Evolutionary conservation across 2,888 invertebrate species (phyloP).

Genomic region (Globia sparganii): DNA sequence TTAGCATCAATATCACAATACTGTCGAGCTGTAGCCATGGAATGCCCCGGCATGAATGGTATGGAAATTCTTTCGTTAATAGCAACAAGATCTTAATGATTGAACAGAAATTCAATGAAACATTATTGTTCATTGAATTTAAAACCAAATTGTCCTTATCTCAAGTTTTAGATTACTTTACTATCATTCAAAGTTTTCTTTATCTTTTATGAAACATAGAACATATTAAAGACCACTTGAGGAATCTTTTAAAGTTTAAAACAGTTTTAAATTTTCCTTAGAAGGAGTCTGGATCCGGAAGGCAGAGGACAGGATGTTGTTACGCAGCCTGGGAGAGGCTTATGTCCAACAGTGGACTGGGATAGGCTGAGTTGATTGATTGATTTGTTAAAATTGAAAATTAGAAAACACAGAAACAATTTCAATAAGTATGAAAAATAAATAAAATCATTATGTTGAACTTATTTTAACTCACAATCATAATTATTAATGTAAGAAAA

Average conservation of each 20-base stretch:
- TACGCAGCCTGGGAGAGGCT: not conserved
- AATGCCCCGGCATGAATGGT: not conserved
- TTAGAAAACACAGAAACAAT: not conserved
- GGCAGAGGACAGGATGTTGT: not conserved
- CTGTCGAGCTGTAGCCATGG: not conserved
- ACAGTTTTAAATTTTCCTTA: not conserved
- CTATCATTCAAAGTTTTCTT: not conserved
- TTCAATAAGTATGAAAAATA: constrained; percentile 15
- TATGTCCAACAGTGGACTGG: not conserved
- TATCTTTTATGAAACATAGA: not conserved
- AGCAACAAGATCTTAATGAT: not conserved
- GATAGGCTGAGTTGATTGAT: not conserved
- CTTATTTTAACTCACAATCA: constrained; percentile 34
- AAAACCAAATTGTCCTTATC: not conserved
- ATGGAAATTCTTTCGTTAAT: not conserved
- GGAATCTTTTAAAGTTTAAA: not conserved
- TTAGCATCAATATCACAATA: not conserved
- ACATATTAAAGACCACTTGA: not conserved
- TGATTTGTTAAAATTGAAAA: not conserved
- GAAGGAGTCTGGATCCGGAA: not conserved
- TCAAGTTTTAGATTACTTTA: not conserved
- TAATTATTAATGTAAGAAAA: constrained; percentile 70
- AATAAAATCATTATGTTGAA: constrained; percentile 8
- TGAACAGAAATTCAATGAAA: not conserved
- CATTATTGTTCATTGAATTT: not conserved